A percentile compares a stretch with the other conserved stretches of the same genome.
Evolutionary conservation across 2,888 invertebrate genomes (phyloP).

Genomic region (Bombyx huttoni): DNA sequence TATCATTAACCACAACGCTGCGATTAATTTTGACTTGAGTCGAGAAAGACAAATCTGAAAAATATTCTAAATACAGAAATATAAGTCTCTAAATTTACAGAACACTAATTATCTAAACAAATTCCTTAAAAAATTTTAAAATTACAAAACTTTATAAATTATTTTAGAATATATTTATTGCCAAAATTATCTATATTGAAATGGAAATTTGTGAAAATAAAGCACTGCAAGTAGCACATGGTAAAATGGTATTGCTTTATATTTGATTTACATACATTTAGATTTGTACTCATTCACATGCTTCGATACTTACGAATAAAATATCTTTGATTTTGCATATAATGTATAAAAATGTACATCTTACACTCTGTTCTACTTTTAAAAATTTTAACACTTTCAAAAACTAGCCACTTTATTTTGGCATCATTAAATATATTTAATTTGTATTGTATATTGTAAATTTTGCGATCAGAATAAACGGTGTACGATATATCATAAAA

Average conservation of each 20-base stretch:
- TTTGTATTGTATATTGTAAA: no score
- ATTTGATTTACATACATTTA: background rate
- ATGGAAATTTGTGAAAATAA: conserved; percentile 10
- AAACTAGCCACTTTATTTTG: no score
- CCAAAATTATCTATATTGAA: background rate
- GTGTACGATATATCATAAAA: background rate
- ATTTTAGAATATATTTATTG: background rate
- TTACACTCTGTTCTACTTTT: no score
- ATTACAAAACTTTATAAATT: background rate
- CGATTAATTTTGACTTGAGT: conserved; percentile 22
- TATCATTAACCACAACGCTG: conserved; percentile 49
- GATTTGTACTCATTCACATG: background rate
- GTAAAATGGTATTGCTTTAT: background rate
- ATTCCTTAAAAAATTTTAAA: background rate
- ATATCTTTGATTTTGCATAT: no score
- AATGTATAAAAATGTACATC: no score
- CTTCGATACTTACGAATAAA: background rate
- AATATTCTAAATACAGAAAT: background rate
- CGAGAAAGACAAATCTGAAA: conserved; percentile 10
- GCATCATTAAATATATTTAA: no score
- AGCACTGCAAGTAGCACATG: conserved; percentile 31
- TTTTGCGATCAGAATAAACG: no score
- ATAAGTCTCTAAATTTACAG: background rate
- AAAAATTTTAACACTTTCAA: no score
- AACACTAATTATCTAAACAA: conserved; percentile 7